Evolutionary conservation across 2,797 vertebrate genomes (phyloP).

Genomic region (Lindbergichthys nudifrons): DNA sequence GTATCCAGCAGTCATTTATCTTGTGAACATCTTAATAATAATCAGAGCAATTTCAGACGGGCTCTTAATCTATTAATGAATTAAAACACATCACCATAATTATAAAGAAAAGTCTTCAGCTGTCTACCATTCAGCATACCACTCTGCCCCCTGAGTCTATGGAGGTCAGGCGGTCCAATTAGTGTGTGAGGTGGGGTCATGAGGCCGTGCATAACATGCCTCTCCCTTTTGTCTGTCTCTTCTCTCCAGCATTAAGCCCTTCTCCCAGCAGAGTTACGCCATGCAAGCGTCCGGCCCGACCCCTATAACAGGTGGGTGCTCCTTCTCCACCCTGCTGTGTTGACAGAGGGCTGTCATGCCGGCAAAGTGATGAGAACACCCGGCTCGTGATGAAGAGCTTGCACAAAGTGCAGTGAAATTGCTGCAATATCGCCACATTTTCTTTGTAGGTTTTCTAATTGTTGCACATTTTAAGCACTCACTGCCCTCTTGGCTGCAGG

Average conservation of each 20-base stretch:
- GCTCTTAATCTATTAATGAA: slow-evolving; percentile 50
- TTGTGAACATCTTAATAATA: slow-evolving; percentile 36
- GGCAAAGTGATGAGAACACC: slow-evolving; percentile 45
- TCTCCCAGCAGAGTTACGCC: slow-evolving; percentile 92
- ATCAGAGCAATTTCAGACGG: slow-evolving; percentile 48
- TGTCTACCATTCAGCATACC: slow-evolving; percentile 59
- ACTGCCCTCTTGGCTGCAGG: slow-evolving; percentile 77
- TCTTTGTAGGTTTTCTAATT: slow-evolving; percentile 28
- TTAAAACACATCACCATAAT: slow-evolving; percentile 56
- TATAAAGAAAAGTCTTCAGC: slow-evolving; percentile 65
- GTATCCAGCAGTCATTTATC: slow-evolving; percentile 35
- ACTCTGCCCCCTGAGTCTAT: slow-evolving; percentile 49
- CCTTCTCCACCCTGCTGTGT: slow-evolving; percentile 35
- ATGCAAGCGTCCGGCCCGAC: slow-evolving; percentile 89
- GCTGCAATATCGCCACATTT: slow-evolving; percentile 37
- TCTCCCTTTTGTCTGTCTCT: slow-evolving; percentile 69
- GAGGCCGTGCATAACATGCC: slow-evolving; percentile 71
- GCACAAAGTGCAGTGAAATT: slow-evolving; percentile 38
- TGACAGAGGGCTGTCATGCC: slow-evolving; percentile 66
- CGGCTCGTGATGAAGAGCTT: slow-evolving; percentile 28
- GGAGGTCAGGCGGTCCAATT: slow-evolving; percentile 75
- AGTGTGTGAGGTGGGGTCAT: slow-evolving; percentile 70
- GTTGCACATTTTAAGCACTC: slow-evolving; percentile 8
- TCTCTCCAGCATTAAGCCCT: slow-evolving; percentile 93
- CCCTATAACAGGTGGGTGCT: slow-evolving; percentile 90